These are phyloP conservation scores for Megalonaias nervosa DNA, from an alignment of 1,140 invertebrate species.

Conservation along the genomic window DNA sequence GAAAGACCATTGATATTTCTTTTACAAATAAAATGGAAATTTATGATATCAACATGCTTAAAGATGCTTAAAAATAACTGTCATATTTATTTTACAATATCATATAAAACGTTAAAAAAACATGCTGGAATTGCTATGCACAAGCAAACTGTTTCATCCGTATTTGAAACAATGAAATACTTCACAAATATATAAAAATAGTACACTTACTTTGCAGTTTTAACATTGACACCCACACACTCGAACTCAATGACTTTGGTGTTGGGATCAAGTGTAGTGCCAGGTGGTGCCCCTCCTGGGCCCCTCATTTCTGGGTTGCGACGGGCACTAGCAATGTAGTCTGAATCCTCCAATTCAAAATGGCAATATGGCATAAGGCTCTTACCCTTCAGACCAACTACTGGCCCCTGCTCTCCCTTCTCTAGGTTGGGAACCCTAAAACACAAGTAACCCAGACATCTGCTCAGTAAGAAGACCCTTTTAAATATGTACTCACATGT, in stretches of 20 bases:
- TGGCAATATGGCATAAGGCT: constrained; percentile 71
- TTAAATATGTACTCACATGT: no score
- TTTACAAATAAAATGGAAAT: no score
- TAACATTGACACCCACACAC: constrained; percentile 64
- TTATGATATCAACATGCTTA: no score
- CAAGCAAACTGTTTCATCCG: no score
- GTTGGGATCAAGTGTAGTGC: constrained; percentile 67
- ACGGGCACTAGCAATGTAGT: constrained; percentile 67
- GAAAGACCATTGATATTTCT: not conserved
- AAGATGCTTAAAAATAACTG: no score
- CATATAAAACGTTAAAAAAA: no score
- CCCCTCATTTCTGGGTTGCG: constrained; percentile 68
- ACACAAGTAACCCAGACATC: not conserved
- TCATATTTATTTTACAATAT: no score
- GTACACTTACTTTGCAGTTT: constrained; percentile 54
- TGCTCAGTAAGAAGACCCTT: not conserved
- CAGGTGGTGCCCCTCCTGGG: constrained; percentile 64
- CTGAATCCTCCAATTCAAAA: constrained; percentile 71
- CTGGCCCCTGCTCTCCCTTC: constrained; percentile 60
- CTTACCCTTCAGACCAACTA: constrained; percentile 63
- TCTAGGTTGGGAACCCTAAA: constrained; percentile 68
- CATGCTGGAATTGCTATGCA: no score
- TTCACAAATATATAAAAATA: not conserved
- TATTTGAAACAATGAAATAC: no score
- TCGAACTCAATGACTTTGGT: constrained; percentile 70